Percentiles rank a stretch among this genome's conserved stretches.
Conservation (phyloP, 2,113 vertebrate genomes). For the Strix uralensis region DNA sequence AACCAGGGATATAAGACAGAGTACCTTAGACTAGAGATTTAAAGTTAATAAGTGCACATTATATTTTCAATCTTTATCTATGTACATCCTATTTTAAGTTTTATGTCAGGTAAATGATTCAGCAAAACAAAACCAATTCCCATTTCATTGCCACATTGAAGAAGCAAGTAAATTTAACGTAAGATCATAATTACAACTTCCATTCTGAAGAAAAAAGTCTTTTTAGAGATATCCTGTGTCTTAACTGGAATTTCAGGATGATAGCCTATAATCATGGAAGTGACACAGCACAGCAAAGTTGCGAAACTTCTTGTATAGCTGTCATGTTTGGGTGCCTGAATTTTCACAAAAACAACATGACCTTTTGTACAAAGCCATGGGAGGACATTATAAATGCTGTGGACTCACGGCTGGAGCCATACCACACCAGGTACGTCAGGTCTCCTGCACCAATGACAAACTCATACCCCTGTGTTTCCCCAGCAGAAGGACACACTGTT, state of each 20-base stretch:
- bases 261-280: not conserved
- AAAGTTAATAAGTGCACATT: not conserved
- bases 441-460: not conserved
- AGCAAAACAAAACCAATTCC: not conserved
- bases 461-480: accelerated
- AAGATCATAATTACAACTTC: not conserved
- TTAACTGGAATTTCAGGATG: not conserved
- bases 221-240: not conserved
- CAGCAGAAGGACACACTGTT: not conserved
- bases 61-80: not conserved
- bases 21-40: not conserved
- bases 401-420: not conserved
- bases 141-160: not conserved
- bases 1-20: not conserved
- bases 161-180: not conserved
- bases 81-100: not conserved
- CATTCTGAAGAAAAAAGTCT: not conserved
- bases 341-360: not conserved
- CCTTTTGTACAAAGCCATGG: not conserved
- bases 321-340: not conserved
- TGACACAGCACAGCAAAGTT: not conserved
- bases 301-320: slow-evolving; percentile 23
- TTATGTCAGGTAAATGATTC: not conserved
- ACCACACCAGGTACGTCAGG: not conserved
- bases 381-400: not conserved